Conservation (phyloP, 2,888 invertebrate genomes). For the Tetragonisca angustula region DNA sequence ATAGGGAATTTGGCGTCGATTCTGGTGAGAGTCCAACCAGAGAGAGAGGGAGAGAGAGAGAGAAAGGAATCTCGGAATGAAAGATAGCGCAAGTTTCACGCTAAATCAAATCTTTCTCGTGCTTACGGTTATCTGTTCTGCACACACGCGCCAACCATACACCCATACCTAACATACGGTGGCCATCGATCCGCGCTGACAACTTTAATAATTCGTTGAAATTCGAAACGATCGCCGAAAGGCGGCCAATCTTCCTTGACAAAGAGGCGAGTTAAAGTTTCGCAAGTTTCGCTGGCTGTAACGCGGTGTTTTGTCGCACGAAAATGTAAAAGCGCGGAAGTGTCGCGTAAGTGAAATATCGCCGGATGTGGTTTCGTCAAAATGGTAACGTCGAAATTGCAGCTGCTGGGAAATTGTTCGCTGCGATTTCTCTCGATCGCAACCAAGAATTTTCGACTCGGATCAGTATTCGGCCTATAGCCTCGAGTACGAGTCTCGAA, state of each 20-base stretch:
- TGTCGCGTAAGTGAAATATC: conserved; percentile 9
- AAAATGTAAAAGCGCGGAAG: too few relatives aligned
- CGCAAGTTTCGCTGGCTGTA: neutral
- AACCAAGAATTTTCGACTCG: too few relatives aligned
- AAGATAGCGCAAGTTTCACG: conserved; percentile 10
- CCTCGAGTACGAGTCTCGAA: too few relatives aligned
- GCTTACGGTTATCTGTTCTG: conserved; percentile 13
- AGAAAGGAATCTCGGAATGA: neutral
- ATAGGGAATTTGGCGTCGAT: conserved; percentile 11
- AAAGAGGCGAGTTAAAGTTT: neutral
- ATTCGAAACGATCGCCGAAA: neutral
- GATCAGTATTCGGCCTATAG: too few relatives aligned
- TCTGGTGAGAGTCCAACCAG: neutral
- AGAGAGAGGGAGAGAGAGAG: too few relatives aligned
- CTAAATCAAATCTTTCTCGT: conserved; percentile 37
- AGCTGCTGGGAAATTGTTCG: neutral
- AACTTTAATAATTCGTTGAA: conserved; percentile 10
- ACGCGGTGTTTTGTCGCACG: neutral
- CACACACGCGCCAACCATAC: neutral
- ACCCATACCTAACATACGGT: neutral
- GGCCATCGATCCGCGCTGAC: conserved; percentile 18
- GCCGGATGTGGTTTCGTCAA: neutral
- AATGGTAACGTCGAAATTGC: conserved; percentile 17
- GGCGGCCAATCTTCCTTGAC: neutral
- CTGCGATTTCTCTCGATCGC: neutral